Evolutionary conservation across 2,888 invertebrate species (phyloP), one percentile per base, ranked within the genome.

Genomic region (Marasmarcha lunaedactyla): DNA sequence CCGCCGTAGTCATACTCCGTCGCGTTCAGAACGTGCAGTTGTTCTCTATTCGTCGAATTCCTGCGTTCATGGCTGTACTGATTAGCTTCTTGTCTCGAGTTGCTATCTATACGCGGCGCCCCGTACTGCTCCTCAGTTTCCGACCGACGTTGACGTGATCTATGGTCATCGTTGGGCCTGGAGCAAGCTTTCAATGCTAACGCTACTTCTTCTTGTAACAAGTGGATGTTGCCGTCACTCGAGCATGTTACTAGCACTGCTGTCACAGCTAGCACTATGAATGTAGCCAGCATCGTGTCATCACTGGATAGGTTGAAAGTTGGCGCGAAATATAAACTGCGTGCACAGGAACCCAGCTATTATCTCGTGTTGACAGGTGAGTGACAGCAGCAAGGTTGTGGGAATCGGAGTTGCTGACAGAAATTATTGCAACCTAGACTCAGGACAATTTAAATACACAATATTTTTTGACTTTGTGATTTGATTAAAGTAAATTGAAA

Each of bases 141-240:
- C 49, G 58, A 15, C 7, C 43, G 20, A 20, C 46, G 5, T 42
- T 39, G 42, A 48, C 46, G 41, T 13, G 43, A 38, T 10, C 38
- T 42, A 33, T 25, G 41, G 4, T 44, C 43, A 10, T 54, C 50
- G 4, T 49, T 45, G 14, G 50, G 53, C 10, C 47, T 45, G 0
- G 49, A 41, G 44, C 84, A 84, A 10, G 59, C 46, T 40, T 62
- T 63, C 33, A 84, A 47, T n/a, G 81, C 83, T 1, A 47, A 47
- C 1, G 64, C 61, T 13, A 84, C 59, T 48, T 84, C 81, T 40
- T 77, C 68, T 54, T 77, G 70, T 12, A 84, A 48, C n/a, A 84
- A 47, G 25, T 63, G 66, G 27, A 81, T 71, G 48, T 84, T 84
- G 1, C 78, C 78, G 27, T 78, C 73, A 2, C 73, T 68, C 1